These are phyloP conservation scores for Polietes domitor DNA, from an alignment of 2,888 invertebrate genomes.

Conservation along the genomic window DNA sequence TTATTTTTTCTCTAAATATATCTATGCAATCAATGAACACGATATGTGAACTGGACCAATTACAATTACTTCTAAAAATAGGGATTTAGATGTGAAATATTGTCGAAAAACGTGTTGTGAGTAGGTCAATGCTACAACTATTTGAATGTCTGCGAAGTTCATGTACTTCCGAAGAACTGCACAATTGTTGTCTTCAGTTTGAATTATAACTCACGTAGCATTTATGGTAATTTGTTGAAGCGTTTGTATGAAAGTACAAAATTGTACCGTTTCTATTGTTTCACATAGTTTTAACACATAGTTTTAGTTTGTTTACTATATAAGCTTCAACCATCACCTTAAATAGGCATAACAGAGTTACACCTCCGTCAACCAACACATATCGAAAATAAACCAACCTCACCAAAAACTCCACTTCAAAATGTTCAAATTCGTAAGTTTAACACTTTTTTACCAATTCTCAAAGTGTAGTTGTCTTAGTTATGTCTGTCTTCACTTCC, in stretches of 20 bases:
- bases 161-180: too few relatives aligned
- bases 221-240: slow-evolving; percentile 5
- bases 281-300: neutral
- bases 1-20: too few relatives aligned
- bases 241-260: neutral
- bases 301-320: slow-evolving; percentile 31
- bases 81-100: too few relatives aligned
- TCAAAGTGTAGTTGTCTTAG: neutral
- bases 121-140: too few relatives aligned
- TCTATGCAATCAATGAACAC: too few relatives aligned
- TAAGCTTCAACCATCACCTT: neutral
- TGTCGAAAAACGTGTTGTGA: too few relatives aligned
- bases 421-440: slow-evolving; percentile 77
- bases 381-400: slow-evolving; percentile 12
- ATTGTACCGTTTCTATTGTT: neutral
- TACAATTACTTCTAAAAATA: too few relatives aligned
- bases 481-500: slow-evolving; percentile 28
- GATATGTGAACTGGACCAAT: too few relatives aligned
- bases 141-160: too few relatives aligned
- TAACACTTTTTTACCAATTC: neutral
- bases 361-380: slow-evolving; percentile 13
- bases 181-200: neutral
- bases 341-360: slow-evolving; percentile 35
- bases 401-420: slow-evolving; percentile 3
- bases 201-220: slow-evolving; percentile 11